These are phyloP conservation scores for Pangasius macronema DNA, from an alignment of 2,797 vertebrate species.

Conservation along the genomic window DNA sequence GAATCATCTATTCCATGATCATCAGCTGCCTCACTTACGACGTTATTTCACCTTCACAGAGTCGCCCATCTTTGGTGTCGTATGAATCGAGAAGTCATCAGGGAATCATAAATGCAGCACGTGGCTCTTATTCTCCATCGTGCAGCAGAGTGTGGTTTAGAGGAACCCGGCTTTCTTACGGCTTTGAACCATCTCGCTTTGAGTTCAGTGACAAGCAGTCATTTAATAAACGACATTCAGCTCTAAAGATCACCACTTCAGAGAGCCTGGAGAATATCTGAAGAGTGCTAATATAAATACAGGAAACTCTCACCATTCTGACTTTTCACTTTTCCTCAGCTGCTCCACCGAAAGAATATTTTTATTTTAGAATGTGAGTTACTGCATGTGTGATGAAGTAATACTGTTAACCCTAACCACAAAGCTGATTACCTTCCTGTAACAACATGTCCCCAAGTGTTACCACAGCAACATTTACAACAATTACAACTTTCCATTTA, in stretches of 20 bases:
- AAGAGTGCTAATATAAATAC: neutral
- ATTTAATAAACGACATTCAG: slow-evolving; percentile 7
- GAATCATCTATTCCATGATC: neutral
- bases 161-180: neutral
- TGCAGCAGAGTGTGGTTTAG: neutral
- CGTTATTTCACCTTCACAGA: neutral
- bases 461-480: too few species aligned
- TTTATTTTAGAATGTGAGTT: neutral
- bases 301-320: neutral
- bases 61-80: neutral
- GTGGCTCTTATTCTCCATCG: neutral
- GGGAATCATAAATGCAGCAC: neutral
- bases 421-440: neutral
- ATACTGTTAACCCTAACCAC: neutral
- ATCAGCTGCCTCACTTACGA: neutral
- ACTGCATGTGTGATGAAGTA: neutral
- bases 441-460: neutral
- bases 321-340: neutral
- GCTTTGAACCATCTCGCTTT: neutral
- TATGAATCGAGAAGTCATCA: neutral
- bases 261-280: neutral
- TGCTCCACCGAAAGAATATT: neutral
- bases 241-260: neutral
- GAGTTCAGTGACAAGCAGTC: neutral
- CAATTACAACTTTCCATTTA: too few species aligned